These are phyloP conservation scores for Trachemys scripta DNA, from an alignment of 2,113 vertebrate species.

Conservation along the genomic window DNA sequence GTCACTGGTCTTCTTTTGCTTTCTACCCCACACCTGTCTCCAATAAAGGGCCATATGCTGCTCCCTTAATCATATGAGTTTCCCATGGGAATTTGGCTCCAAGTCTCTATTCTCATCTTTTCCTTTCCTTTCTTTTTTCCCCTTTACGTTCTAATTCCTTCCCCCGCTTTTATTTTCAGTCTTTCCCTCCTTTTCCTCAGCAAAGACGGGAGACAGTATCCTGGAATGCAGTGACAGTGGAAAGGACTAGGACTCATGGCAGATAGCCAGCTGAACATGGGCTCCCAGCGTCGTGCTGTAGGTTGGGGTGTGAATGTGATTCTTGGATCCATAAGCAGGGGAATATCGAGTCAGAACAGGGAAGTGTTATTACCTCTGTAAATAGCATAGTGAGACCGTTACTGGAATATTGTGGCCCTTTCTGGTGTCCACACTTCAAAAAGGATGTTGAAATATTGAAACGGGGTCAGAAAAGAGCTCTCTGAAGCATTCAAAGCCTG, in stretches of 20 bases:
- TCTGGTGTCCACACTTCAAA: background rate
- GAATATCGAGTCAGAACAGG: background rate
- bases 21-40: background rate
- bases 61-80: background rate
- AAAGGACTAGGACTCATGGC: background rate
- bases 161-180: background rate
- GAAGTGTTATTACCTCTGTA: background rate
- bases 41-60: background rate
- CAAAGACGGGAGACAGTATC: background rate
- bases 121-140: background rate
- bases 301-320: background rate
- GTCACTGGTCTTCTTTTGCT: background rate
- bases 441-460: background rate
- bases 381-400: background rate
- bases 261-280: background rate
- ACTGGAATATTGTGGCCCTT: background rate
- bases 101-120: background rate
- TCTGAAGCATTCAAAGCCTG: background rate
- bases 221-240: background rate
- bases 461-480: background rate
- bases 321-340: background rate
- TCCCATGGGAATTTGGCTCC: background rate
- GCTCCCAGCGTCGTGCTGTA: background rate
- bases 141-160: background rate
- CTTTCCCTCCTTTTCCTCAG: background rate